Evolutionary conservation across 2,113 vertebrate species (phyloP).

Genomic region (Ageneiosus marmoratus): DNA sequence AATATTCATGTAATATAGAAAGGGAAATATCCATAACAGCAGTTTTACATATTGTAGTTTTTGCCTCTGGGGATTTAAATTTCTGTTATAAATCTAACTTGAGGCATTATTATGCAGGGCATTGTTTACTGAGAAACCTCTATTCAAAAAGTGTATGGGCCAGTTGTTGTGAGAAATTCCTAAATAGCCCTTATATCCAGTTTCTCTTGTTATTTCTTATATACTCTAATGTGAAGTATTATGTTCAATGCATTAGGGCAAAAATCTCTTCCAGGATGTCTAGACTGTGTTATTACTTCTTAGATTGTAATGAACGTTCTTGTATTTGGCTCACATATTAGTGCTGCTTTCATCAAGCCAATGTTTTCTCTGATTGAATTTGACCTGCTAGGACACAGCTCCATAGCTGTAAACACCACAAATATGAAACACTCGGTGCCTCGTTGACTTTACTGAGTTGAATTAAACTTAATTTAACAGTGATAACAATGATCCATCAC

Average conservation of each 20-base stretch:
- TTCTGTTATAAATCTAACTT: conserved; percentile 21
- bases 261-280: neutral
- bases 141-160: neutral
- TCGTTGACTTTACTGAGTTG: neutral
- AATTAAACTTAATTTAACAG: neutral
- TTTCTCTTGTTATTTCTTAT: conserved; percentile 44
- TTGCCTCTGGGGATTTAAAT: conserved; percentile 33
- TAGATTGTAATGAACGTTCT: conserved; percentile 14
- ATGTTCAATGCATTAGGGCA: conserved; percentile 30
- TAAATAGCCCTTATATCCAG: conserved; percentile 23
- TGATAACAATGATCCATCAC: too few relatives aligned
- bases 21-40: conserved; percentile 40
- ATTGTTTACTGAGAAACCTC: conserved; percentile 37
- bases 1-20: conserved; percentile 29
- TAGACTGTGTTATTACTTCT: conserved; percentile 27
- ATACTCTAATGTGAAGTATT: conserved; percentile 32
- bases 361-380: neutral
- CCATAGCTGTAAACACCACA: neutral
- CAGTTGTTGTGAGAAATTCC: conserved; percentile 26
- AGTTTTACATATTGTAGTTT: conserved; percentile 42
- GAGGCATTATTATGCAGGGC: conserved; percentile 30
- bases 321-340: neutral
- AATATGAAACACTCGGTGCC: neutral
- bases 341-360: neutral
- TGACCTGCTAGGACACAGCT: neutral